Conservation (phyloP, 2,113 vertebrate genomes). For the Barnardius zonarius region DNA sequence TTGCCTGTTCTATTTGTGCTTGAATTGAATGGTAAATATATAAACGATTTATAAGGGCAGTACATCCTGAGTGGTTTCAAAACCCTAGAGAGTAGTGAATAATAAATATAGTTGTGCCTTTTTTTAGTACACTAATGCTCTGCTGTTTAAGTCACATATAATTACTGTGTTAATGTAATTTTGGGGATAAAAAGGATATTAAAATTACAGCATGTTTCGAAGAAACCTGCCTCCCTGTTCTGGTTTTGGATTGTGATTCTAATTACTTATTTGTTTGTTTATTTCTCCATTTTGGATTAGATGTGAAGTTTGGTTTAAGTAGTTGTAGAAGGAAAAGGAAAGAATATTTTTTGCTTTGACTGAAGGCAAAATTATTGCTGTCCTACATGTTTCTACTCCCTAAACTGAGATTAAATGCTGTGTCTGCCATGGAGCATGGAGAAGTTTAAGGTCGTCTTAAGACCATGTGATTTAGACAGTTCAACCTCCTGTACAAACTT, state of each 20-base stretch:
- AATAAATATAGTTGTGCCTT: conserved; percentile 5
- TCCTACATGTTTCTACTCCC: neutral
- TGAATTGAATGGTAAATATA: conserved; percentile 33
- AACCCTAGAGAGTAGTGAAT: neutral
- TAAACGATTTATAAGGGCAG: conserved; percentile 40
- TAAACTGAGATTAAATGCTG: neutral
- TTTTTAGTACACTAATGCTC: neutral
- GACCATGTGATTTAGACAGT: neutral
- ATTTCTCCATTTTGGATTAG: neutral
- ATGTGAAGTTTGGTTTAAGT: neutral
- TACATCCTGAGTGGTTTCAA: conserved; percentile 9
- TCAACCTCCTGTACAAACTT: neutral
- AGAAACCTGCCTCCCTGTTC: neutral
- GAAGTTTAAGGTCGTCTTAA: neutral
- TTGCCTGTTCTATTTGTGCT: conserved; percentile 29
- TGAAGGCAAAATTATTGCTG: neutral
- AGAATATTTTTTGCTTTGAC: neutral
- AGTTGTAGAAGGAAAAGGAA: neutral
- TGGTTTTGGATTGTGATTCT: neutral
- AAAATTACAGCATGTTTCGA: neutral
- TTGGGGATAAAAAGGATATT: neutral
- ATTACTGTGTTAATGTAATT: neutral
- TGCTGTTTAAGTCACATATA: neutral
- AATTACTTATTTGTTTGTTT: neutral
- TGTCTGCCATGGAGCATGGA: neutral